Evolutionary conservation across 1,140 invertebrate species (phyloP).

Genomic region (Sitodiplosis mosellana): DNA sequence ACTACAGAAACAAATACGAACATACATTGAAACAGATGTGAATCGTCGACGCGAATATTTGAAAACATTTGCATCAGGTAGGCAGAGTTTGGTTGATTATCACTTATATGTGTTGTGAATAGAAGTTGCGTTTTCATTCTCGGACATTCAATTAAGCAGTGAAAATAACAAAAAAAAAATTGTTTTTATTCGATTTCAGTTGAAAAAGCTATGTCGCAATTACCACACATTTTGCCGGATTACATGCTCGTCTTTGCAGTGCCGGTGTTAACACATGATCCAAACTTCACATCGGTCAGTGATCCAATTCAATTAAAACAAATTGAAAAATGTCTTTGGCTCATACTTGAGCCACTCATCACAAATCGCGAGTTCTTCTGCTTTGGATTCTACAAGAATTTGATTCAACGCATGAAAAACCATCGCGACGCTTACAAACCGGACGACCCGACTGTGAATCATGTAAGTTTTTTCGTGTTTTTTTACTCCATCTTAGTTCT

Average conservation of each 20-base stretch:
- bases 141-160: too few species aligned
- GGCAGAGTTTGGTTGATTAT: not conserved
- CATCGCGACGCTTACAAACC: slow-evolving; percentile 75
- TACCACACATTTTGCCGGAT: slow-evolving; percentile 82
- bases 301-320: slow-evolving; percentile 54
- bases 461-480: slow-evolving; percentile 32
- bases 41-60: slow-evolving; percentile 80
- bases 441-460: slow-evolving; percentile 61
- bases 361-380: slow-evolving; percentile 86
- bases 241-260: slow-evolving; percentile 92
- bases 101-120: too few species aligned
- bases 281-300: slow-evolving; percentile 55
- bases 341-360: slow-evolving; percentile 83
- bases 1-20: slow-evolving; percentile 15
- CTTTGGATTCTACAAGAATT: slow-evolving; percentile 87
- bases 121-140: too few species aligned
- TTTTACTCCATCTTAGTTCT: too few species aligned
- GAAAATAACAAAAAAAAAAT: not conserved
- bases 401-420: slow-evolving; percentile 82
- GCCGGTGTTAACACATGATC: slow-evolving; percentile 81
- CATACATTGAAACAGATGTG: slow-evolving; percentile 45
- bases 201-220: slow-evolving; percentile 46
- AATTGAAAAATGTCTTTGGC: slow-evolving; percentile 76
- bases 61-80: slow-evolving; percentile 47
- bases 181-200: slow-evolving; percentile 23